phyloP scores from a whole-genome alignment of 2,888 invertebrate species.

The Lacanobia oleracea region DNA sequence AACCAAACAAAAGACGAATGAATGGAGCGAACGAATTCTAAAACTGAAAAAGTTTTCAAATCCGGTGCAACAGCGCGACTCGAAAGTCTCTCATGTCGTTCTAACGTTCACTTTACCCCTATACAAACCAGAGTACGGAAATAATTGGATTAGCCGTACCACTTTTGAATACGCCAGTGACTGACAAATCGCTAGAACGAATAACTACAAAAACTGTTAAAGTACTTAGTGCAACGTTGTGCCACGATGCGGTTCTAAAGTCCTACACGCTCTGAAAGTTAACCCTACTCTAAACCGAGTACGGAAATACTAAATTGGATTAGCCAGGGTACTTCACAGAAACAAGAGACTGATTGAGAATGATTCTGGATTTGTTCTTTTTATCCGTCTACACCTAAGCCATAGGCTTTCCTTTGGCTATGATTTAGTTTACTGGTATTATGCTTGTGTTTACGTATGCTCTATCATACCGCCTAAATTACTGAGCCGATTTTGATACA shows the following conservation, averaged over 20 bases:
- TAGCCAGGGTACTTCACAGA: background rate
- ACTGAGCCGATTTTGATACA: background rate
- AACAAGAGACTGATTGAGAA: slow-evolving; percentile 1
- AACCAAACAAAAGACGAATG: slow-evolving; percentile 16
- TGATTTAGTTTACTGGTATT: background rate
- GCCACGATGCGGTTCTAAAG: slow-evolving; percentile 3
- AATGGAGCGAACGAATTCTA: slow-evolving; percentile 11
- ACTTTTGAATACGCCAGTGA: slow-evolving; percentile 2
- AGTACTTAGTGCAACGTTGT: slow-evolving; percentile 2
- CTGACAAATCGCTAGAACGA: slow-evolving; percentile 11
- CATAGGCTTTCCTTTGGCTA: background rate
- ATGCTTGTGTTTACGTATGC: too few relatives aligned
- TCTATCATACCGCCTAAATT: background rate
- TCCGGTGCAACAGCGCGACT: slow-evolving; percentile 10
- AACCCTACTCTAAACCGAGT: background rate
- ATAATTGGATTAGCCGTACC: slow-evolving; percentile 34
- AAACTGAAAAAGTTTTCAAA: slow-evolving; percentile 15
- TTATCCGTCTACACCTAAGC: background rate
- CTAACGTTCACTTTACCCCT: slow-evolving; percentile 27
- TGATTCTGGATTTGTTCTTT: background rate
- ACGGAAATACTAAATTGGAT: slow-evolving; percentile 24
- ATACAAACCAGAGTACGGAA: slow-evolving; percentile 17
- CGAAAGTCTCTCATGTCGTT: slow-evolving; percentile 16
- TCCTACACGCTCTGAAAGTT: background rate
- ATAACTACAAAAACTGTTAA: slow-evolving; percentile 26